phyloP scores from a whole-genome alignment of 1,140 invertebrate genomes.

The Drosophila truncata region DNA sequence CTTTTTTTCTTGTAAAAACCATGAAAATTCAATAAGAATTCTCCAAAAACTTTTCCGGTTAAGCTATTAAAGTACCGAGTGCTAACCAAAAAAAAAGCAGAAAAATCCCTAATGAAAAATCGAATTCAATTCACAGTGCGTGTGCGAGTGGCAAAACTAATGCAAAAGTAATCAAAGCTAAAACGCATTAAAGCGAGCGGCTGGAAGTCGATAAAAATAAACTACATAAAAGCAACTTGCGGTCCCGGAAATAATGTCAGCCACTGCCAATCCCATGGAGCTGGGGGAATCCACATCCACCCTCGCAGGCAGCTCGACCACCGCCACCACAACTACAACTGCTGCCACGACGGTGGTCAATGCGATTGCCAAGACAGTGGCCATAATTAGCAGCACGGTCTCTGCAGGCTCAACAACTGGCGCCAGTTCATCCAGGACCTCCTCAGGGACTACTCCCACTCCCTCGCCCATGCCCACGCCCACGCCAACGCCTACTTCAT shows the following conservation, averaged over 20 bases:
- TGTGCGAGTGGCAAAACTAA: constrained; percentile 55
- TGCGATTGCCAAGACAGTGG: constrained; percentile 67
- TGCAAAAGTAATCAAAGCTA: constrained; percentile 70
- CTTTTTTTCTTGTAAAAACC: neutral
- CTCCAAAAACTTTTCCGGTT: constrained; percentile 1
- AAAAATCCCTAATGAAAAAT: constrained; percentile 55
- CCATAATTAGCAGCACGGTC: constrained; percentile 76
- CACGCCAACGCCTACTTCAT: constrained; percentile 11
- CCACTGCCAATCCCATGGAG: constrained; percentile 18
- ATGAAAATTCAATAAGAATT: neutral
- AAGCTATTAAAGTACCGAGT: constrained; percentile 27
- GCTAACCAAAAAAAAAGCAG: constrained; percentile 7
- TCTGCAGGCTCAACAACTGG: constrained; percentile 49
- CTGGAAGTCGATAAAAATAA: constrained; percentile 82
- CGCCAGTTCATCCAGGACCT: constrained; percentile 4
- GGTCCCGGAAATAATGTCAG: constrained; percentile 71
- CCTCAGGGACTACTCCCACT: neutral
- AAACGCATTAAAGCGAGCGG: constrained; percentile 63
- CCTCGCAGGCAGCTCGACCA: constrained; percentile 6
- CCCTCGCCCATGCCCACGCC: constrained; percentile 8
- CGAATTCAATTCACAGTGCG: constrained; percentile 45
- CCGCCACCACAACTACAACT: constrained; percentile 9
- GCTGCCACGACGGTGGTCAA: constrained; percentile 37
- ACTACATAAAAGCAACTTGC: constrained; percentile 76
- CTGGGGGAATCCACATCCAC: constrained; percentile 20